Conservation (phyloP, 2,888 invertebrate genomes). For the Caprella mutica region DNA sequence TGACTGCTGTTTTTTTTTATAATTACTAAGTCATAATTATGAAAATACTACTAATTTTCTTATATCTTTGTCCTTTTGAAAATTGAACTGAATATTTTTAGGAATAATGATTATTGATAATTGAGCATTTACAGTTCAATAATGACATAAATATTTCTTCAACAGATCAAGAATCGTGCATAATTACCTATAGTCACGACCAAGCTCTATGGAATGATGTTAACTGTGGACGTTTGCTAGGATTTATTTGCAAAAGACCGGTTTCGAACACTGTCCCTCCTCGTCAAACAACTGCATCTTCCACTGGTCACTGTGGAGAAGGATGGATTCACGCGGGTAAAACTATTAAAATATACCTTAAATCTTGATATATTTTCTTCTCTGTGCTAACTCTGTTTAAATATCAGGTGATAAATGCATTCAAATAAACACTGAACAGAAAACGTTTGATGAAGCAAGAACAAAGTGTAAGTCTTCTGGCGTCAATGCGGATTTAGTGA, state of each 20-base stretch:
- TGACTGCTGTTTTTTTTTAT: too few species aligned
- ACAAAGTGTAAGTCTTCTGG: background rate
- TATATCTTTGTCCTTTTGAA: too few species aligned
- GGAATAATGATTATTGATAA: too few species aligned
- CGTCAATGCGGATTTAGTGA: background rate
- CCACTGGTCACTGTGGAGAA: background rate
- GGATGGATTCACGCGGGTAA: conserved; percentile 6
- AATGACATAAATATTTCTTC: too few species aligned
- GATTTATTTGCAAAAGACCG: conserved; percentile 10
- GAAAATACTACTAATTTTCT: too few species aligned
- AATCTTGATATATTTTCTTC: too few species aligned
- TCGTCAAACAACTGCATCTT: background rate
- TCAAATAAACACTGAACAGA: background rate
- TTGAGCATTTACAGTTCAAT: too few species aligned
- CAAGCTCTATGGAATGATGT: conserved; percentile 18
- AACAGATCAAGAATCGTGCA: conserved; percentile 16
- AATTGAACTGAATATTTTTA: too few species aligned
- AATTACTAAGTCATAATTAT: too few species aligned
- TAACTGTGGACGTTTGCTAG: conserved; percentile 11
- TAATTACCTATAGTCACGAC: background rate
- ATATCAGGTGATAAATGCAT: conserved; percentile 9
- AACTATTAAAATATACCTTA: too few species aligned
- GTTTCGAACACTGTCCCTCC: background rate
- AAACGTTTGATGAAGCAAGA: background rate
- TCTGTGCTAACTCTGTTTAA: too few species aligned